Base-by-base conservation (phyloP, 92 coral and sea anemone genomes). In the Phymanthus crucifer region DNA sequence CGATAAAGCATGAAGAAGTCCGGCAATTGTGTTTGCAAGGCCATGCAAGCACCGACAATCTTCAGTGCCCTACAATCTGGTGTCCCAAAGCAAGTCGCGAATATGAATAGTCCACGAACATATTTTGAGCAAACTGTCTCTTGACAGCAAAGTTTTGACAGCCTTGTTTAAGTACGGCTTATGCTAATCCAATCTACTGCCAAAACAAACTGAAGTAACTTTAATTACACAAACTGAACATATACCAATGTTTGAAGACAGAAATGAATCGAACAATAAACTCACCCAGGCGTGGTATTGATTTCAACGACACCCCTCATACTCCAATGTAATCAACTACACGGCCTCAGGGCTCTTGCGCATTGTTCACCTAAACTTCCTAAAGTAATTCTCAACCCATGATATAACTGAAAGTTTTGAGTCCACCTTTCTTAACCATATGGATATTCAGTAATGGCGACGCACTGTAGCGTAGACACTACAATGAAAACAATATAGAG, bases 231-330 rank as follows among this genome's bases (percentile, higher is more conserved):
- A 10, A 11, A 61, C 29, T 34, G 29, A 61, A 13, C 3, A 18
- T 6, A 24, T 61, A 61, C 35, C 6, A 61, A 61, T 27, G 34
- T 24, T 27, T 61, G 68, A 61, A 61, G 68, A 24, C 6, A 24
- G 1, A 18, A 61, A 9, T 24, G 35, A 61, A 61, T 61, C 10
- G 68, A 61, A 27, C 68, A 1, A n/a, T n/a, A n/a, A 29, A 29
- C 26, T 27, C 68, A 61, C 19, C 34, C 68, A 61, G 68, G 68
- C 68, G 68, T 29, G 29, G 29, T 61, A 61, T 61, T 61, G 68
- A n/a, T 12, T 29, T 27, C 68, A 29, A 24, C 7, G 26, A 24
- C 1, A 61, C 10, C 33, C n/a, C 10, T 19, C 64, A 54, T 2
- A 18, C 26, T 6, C 35, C 1, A 58, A 27, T 61, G 32, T 61